Conservation (phyloP, 2,888 invertebrate species). For the Lasioglossum malachurum region DNA sequence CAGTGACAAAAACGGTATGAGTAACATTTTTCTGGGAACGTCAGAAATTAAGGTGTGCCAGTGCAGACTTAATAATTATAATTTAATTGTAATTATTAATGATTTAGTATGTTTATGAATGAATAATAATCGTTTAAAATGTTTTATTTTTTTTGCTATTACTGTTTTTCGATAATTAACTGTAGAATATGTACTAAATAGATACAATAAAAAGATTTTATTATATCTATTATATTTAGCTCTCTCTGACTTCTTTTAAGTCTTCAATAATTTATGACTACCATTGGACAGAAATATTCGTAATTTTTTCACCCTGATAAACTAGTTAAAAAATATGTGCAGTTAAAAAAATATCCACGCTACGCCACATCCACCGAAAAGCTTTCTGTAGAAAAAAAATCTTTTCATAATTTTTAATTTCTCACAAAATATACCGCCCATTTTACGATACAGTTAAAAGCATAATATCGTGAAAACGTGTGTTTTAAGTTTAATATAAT, state of each 20-base stretch:
- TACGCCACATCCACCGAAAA: not conserved
- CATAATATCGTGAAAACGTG: not conserved
- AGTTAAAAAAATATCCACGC: not conserved
- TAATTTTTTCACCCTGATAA: not conserved
- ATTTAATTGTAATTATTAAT: not conserved
- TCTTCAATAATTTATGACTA: not conserved
- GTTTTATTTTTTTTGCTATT: not conserved
- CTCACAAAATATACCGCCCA: not conserved
- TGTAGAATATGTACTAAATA: not conserved
- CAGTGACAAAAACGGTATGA: not conserved
- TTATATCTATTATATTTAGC: not conserved
- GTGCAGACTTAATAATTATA: not conserved
- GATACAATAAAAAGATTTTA: not conserved
- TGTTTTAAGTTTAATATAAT: not conserved
- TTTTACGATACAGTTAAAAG: not conserved
- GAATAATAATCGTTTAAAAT: not conserved
- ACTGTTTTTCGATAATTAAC: not conserved
- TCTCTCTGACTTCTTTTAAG: too few relatives aligned
- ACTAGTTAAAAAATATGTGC: not conserved
- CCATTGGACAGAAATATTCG: not conserved
- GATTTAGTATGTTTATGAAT: not conserved
- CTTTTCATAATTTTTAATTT: not conserved
- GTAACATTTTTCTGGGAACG: not conserved
- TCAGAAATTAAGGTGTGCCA: fast-evolving
- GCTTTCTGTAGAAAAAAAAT: not conserved